These are phyloP conservation scores for Cantharis lateralis DNA, from an alignment of 2,888 invertebrate species.

Conservation along the genomic window DNA sequence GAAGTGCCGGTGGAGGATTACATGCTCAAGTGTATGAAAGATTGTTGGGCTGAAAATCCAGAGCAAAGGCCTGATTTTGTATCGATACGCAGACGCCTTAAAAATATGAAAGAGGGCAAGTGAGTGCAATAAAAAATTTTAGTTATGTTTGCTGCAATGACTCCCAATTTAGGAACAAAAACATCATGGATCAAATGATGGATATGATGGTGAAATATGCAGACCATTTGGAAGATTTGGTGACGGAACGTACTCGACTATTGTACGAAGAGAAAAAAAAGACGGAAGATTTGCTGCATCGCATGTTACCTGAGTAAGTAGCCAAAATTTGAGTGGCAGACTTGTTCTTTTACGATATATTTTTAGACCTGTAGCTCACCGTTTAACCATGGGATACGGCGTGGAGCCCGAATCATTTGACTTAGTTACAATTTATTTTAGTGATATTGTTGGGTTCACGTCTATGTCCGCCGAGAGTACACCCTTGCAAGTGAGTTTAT, in stretches of 20 bases:
- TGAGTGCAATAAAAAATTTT: conserved; percentile 59
- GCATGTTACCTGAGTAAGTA: conserved; percentile 89
- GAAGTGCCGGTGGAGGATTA: conserved; percentile 79
- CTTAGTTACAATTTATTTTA: conserved; percentile 94
- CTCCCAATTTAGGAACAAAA: conserved; percentile 69
- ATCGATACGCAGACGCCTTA: conserved; percentile 75
- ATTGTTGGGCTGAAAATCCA: conserved; percentile 90
- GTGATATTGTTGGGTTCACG: conserved; percentile 96
- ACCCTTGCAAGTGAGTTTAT: conserved; percentile 72
- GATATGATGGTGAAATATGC: conserved; percentile 97
- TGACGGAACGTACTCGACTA: conserved; percentile 86
- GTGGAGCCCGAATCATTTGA: conserved; percentile 94
- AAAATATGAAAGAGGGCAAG: conserved; percentile 89
- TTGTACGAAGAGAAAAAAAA: conserved; percentile 91
- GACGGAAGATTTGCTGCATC: conserved; percentile 88
- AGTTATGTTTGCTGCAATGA: conserved; percentile 12
- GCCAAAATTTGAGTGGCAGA: not conserved
- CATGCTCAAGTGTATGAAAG: conserved; percentile 79
- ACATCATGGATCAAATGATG: conserved; percentile 98
- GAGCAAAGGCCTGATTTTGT: conserved; percentile 84
- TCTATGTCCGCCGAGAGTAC: conserved; percentile 94
- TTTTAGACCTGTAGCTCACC: conserved; percentile 82
- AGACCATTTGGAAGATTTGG: conserved; percentile 92
- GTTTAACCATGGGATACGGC: conserved; percentile 84
- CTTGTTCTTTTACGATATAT: conserved; percentile 28